phyloP scores from a whole-genome alignment of 35 echinoderm and acorn worm species.

The Patiria miniata region DNA sequence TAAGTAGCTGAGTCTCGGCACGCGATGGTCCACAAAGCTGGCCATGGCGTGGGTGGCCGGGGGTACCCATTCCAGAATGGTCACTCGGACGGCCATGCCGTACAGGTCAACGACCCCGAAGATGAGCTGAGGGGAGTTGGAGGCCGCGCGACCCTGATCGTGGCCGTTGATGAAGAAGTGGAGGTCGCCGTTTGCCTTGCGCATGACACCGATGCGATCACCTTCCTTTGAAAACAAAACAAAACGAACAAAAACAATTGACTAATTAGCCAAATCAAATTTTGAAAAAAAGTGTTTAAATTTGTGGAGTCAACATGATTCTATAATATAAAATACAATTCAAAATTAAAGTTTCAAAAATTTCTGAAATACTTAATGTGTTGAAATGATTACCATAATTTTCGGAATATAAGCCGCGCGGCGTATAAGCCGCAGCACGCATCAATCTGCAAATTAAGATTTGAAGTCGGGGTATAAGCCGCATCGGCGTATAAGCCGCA shows the following conservation, averaged over 20 bases:
- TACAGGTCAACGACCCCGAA: constrained; percentile 98
- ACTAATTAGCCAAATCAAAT: too few relatives aligned
- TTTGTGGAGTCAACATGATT: not conserved
- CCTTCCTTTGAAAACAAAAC: constrained; percentile 72
- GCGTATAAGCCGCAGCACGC: too few relatives aligned
- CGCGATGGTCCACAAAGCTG: constrained; percentile 25
- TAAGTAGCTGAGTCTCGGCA: constrained; percentile 70
- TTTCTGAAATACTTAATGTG: too few relatives aligned
- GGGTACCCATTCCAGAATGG: constrained; percentile 59
- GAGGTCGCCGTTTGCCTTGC: constrained; percentile 78
- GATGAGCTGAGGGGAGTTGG: constrained; percentile 51
- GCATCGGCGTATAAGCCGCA: too few relatives aligned
- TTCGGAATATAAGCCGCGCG: too few relatives aligned
- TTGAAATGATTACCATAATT: too few relatives aligned
- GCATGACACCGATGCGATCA: constrained; percentile 80
- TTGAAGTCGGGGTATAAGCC: too few relatives aligned
- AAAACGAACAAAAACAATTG: not conserved
- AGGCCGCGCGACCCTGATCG: constrained; percentile 84
- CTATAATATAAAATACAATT: not conserved
- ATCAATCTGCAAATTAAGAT: too few relatives aligned
- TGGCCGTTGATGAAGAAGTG: constrained; percentile 96
- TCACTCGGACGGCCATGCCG: constrained; percentile 86
- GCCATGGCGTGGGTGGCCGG: constrained; percentile 43
- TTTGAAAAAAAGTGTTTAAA: too few relatives aligned
- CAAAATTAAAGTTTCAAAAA: not conserved